A percentile compares a stretch with the other conserved stretches of the same genome.
phyloP scores from a whole-genome alignment of 2,888 invertebrate species.

The Lottia scabra region DNA sequence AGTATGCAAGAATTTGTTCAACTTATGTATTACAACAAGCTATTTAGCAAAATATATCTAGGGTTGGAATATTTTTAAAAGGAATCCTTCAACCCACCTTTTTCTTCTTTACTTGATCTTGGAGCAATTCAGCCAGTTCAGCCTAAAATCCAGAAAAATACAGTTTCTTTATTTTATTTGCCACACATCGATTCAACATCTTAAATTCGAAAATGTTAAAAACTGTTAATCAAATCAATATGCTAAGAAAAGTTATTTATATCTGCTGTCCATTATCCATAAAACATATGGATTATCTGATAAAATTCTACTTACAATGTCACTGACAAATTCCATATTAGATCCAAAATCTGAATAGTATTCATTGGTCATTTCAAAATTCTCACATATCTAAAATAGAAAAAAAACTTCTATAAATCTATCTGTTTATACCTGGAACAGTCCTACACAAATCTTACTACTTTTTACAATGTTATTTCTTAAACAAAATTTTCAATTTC shows the following conservation, averaged over 20 bases:
- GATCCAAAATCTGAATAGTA: conserved; percentile 40
- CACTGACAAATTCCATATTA: conserved; percentile 59
- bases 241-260: too few species aligned
- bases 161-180: too few species aligned
- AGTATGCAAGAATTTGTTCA: too few species aligned
- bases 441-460: too few species aligned
- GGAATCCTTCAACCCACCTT: conserved; percentile 39
- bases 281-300: too few species aligned
- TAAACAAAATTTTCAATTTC: too few species aligned
- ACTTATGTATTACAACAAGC: background rate
- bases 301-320: conserved; percentile 53
- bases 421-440: too few species aligned
- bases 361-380: conserved; percentile 51
- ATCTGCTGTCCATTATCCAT: too few species aligned
- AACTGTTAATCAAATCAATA: too few species aligned
- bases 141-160: conserved; percentile 41
- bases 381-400: conserved; percentile 58
- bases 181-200: too few species aligned
- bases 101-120: conserved; percentile 63
- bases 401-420: background rate
- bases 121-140: conserved; percentile 60
- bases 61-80: background rate
- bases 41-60: background rate
- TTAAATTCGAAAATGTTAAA: too few species aligned
- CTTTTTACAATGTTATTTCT: too few species aligned